Percentiles rank a stretch among this genome's conserved stretches.
phyloP scores from a whole-genome alignment of 2,113 vertebrate genomes.

The Alectura lathami region DNA sequence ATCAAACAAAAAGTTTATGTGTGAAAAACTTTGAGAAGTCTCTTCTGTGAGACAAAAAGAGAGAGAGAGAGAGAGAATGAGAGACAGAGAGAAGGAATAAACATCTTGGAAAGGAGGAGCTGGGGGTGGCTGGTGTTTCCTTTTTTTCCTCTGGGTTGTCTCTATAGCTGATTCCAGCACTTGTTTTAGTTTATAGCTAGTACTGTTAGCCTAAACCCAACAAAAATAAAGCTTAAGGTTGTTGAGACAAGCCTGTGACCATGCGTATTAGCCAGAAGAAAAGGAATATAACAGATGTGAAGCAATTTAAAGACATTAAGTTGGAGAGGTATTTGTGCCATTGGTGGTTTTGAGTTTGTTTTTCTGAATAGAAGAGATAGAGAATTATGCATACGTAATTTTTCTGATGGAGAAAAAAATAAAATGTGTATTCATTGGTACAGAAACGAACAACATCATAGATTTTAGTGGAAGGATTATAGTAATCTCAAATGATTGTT shows the following conservation, averaged over 20 bases:
- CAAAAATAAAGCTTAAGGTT: neutral
- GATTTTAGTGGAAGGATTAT: neutral
- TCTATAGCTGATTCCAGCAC: neutral
- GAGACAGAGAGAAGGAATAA: neutral
- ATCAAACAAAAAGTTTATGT: neutral
- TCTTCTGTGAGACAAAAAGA: neutral
- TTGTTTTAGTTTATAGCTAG: neutral
- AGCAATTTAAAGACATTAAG: rapidly evolving
- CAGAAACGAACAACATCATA: neutral
- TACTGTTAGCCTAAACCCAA: neutral
- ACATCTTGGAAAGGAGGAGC: neutral
- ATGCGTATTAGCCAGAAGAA: neutral
- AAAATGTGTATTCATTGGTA: neutral
- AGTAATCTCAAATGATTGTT: neutral
- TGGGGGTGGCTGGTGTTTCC: neutral
- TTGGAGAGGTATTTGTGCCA: neutral
- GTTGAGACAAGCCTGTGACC: neutral
- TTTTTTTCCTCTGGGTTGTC: neutral
- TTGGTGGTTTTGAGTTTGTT: neutral
- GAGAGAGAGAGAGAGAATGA: neutral
- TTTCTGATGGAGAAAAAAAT: neutral
- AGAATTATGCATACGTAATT: neutral
- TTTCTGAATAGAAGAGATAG: neutral
- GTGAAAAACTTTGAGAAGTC: neutral
- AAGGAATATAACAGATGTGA: neutral